Evolutionary conservation across 53 echinoderm and acorn worm genomes (phyloP), one percentile per base, ranked within the genome.

Genomic region (Echinometra lucunter): DNA sequence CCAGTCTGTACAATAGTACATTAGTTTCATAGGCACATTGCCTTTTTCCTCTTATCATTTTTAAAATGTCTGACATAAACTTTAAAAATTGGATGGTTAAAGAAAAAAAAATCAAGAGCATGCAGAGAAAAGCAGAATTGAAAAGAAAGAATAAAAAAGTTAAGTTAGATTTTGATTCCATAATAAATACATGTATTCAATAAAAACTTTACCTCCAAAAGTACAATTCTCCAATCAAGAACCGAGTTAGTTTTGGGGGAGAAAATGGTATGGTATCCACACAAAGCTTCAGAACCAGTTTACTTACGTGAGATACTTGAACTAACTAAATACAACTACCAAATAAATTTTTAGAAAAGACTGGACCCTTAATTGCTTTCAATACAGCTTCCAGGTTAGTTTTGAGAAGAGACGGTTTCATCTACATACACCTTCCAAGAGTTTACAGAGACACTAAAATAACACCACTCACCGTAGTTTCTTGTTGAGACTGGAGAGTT

Each of bases 401-500:
- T 27, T 32, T 32, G 15, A 35, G 32, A 11, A 34, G 34, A 34
- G 11, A 32, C 35, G 30, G 13, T 2, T 70, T 32, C 0, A 30
- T 32, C 11, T 34, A 70, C 70, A 30, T 27, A 70, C 11, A 32
- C 1, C 70, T 70, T 70, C 11, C 7, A 11, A 23, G n/a, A n/a
- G n/a, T 70, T 70, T 32, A 1, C 21, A 23, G 53, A 85, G 85
- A 49, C 49, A 49, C 89, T 25, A 15, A 10, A 8, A 53, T 5
- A 25, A n/a, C 2, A 89, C 4, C 58, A 89, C 87, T 94, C 91
- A 98, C 99, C 96, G 97, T 82, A 97, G 93, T 67, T 97, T 97
- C 89, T 96, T 98, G 67, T 94, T 80, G 44, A 99, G 80, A 75
- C 98, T 98, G 17, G 96, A 66, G 7, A 99, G 94, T 81, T 99